Conservation (phyloP, 2,797 vertebrate species). For the Pseudomugil gertrudae region DNA sequence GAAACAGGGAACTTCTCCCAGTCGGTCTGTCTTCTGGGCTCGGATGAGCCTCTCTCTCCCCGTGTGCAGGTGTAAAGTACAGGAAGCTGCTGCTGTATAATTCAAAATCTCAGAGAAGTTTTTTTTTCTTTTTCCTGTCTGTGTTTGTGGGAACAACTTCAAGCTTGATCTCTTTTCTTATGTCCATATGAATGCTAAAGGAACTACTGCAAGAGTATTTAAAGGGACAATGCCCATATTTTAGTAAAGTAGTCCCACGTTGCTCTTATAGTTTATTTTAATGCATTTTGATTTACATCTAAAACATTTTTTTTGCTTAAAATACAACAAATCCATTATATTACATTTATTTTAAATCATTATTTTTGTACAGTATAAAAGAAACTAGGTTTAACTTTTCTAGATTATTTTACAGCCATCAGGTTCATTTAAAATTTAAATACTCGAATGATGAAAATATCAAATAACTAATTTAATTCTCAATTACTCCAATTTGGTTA, state of each 20-base stretch:
- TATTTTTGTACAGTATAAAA: not conserved
- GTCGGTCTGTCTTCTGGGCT: slow-evolving; percentile 43
- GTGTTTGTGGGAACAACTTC: slow-evolving; percentile 68
- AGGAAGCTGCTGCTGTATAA: slow-evolving; percentile 73
- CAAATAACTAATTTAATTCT: not conserved
- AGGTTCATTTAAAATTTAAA: not conserved
- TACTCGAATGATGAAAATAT: not conserved
- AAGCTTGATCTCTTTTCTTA: slow-evolving; percentile 76
- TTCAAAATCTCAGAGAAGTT: slow-evolving; percentile 70
- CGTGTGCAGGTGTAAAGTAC: slow-evolving; percentile 72
- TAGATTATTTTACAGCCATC: not conserved
- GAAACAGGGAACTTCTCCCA: slow-evolving; percentile 47
- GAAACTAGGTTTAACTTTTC: not conserved
- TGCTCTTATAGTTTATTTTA: slow-evolving; percentile 5
- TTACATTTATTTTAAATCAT: not conserved
- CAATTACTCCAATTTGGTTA: not conserved
- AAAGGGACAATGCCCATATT: slow-evolving; percentile 74
- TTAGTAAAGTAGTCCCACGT: slow-evolving; percentile 1
- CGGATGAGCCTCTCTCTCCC: slow-evolving; percentile 60
- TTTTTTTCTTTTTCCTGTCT: slow-evolving; percentile 28
- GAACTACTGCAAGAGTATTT: slow-evolving; percentile 75
- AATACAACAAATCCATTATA: too few species aligned
- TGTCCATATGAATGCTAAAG: slow-evolving; percentile 76
- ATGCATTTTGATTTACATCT: not conserved
- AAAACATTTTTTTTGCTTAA: too few species aligned